phyloP scores from a whole-genome alignment of 2,888 invertebrate genomes.

The Calliopum simillimum region DNA sequence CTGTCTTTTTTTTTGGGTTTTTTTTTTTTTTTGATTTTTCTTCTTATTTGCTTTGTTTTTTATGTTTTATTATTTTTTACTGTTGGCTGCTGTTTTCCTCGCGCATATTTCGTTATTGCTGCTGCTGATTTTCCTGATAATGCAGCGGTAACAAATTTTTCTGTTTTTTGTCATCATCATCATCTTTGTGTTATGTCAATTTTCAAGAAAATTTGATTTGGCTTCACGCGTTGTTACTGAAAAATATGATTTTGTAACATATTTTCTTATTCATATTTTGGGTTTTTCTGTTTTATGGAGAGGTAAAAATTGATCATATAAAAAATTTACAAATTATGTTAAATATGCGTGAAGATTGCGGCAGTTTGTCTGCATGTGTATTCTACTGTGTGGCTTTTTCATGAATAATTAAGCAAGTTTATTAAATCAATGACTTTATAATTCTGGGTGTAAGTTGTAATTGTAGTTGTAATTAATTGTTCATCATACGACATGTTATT shows the following conservation, averaged over 20 bases:
- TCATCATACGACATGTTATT: too few species aligned
- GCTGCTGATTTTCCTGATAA: slow-evolving; percentile 32
- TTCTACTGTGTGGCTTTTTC: too few species aligned
- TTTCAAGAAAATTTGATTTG: slow-evolving; percentile 2
- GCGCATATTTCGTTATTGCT: too few species aligned
- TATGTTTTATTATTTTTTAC: neutral
- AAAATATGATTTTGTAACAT: too few species aligned
- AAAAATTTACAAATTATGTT: slow-evolving; percentile 35
- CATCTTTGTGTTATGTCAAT: slow-evolving; percentile 10
- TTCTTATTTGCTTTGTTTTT: neutral
- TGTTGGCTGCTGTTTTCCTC: neutral
- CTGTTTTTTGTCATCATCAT: slow-evolving; percentile 1
- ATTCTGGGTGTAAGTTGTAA: too few species aligned
- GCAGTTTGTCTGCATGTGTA: slow-evolving; percentile 9
- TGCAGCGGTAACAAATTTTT: slow-evolving; percentile 34
- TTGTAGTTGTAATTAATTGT: too few species aligned
- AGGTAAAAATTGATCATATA: too few species aligned
- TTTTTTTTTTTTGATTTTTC: neutral
- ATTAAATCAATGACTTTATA: too few species aligned
- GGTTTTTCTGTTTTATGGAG: neutral
- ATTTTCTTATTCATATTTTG: neutral
- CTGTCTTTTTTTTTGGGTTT: neutral
- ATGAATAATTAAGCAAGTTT: too few species aligned
- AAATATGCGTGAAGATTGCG: neutral
- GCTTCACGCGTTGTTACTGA: too few species aligned